Evolutionary conservation across 2,797 vertebrate genomes (phyloP).

Genomic region (Hyperoplus immaculatus): DNA sequence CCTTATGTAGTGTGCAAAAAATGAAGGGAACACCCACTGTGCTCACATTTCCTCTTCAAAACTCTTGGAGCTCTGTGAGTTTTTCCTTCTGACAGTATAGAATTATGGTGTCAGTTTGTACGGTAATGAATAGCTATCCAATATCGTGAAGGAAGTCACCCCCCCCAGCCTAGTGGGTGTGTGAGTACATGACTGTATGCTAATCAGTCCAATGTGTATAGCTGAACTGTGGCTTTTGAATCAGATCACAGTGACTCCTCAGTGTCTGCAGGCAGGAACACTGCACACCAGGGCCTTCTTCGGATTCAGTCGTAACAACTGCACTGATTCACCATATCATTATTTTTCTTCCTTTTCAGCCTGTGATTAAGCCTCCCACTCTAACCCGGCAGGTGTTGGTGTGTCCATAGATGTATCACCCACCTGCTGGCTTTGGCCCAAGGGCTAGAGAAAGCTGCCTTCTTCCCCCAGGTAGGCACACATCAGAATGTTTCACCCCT

Average conservation of each 20-base stretch:
- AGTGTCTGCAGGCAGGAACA: conserved; percentile 47
- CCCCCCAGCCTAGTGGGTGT: conserved; percentile 1
- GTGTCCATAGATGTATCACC: conserved; percentile 52
- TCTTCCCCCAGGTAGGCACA: conserved; percentile 37
- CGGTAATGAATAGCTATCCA: conserved; percentile 40
- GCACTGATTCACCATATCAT: conserved; percentile 48
- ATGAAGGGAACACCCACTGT: conserved; percentile 4
- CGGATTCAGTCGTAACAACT: conserved; percentile 48
- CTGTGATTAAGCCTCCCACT: conserved; percentile 57
- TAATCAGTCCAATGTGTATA: conserved; percentile 32
- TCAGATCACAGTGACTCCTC: conserved; percentile 39
- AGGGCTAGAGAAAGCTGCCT: conserved; percentile 38
- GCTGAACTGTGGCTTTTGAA: conserved; percentile 32
- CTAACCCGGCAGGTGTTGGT: conserved; percentile 62
- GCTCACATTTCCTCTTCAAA: conserved; percentile 30
- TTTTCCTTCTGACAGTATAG: conserved; percentile 27
- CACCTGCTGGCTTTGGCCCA: conserved; percentile 55
- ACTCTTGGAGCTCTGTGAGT: not conserved
- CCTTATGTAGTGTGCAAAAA: not conserved
- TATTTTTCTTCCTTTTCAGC: conserved; percentile 8
- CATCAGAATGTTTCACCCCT: conserved; percentile 44
- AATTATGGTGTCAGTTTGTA: conserved; percentile 26
- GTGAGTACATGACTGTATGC: conserved; percentile 11
- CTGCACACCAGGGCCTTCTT: conserved; percentile 24
- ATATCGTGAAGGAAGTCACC: conserved; percentile 18